Evolutionary conservation across 2,888 invertebrate genomes (phyloP).

Genomic region (Noctua fimbriata): DNA sequence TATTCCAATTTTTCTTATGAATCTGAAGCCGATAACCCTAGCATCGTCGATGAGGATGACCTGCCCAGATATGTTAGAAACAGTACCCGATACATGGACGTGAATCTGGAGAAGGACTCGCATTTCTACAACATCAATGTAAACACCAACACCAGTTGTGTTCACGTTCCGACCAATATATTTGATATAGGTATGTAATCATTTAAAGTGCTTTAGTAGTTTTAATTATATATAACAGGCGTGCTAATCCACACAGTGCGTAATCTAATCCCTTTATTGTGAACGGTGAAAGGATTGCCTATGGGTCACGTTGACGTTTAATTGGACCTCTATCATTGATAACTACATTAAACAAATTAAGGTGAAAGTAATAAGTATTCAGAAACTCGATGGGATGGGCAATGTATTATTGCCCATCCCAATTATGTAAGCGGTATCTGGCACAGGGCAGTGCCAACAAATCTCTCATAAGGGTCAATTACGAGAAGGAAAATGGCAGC

Average conservation of each 20-base stretch:
- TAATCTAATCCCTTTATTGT: constrained; percentile 18
- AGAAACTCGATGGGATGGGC: not conserved
- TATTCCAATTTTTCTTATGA: constrained; percentile 90
- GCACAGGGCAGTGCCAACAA: not conserved
- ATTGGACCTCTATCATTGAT: constrained; percentile 7
- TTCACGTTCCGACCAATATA: constrained; percentile 98
- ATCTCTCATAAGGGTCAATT: not conserved
- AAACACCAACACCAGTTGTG: constrained; percentile 95
- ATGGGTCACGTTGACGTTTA: not conserved
- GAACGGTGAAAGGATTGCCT: not conserved
- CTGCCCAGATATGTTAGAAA: constrained; percentile 80
- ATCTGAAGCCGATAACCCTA: constrained; percentile 51
- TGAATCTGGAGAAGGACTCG: constrained; percentile 92
- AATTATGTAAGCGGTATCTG: not conserved
- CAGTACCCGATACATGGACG: constrained; percentile 85
- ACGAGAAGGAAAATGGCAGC: not conserved
- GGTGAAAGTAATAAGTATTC: constrained; percentile 1
- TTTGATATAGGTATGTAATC: constrained; percentile 94
- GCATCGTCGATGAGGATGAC: constrained; percentile 35
- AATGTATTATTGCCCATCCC: too few relatives aligned
- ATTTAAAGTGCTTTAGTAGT: constrained; percentile 1
- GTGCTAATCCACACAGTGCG: not conserved
- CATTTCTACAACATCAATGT: constrained; percentile 96
- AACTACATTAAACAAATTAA: not conserved
- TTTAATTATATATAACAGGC: not conserved